These are phyloP conservation scores for Camarhynchus parvulus DNA, from an alignment of 2,113 vertebrate genomes.

Conservation along the genomic window DNA sequence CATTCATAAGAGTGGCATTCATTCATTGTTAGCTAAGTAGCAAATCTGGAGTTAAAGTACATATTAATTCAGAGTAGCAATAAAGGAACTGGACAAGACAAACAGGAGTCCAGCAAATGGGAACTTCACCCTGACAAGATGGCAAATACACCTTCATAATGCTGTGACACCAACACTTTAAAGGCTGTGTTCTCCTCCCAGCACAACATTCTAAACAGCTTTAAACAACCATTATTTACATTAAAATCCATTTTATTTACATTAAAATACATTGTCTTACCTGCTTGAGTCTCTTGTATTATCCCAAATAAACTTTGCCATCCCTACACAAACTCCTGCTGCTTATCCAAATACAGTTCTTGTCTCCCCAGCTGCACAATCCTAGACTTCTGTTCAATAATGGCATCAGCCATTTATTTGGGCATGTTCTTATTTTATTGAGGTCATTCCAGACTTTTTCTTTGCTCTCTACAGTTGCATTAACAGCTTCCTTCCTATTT, in stretches of 20 bases:
- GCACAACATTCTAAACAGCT: background rate
- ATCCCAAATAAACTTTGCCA: background rate
- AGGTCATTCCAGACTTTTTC: slow-evolving; percentile 54
- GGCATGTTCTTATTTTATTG: slow-evolving; percentile 16
- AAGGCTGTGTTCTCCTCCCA: background rate
- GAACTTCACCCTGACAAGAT: background rate
- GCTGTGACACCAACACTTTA: background rate
- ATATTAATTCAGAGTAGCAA: background rate
- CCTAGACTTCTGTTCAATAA: slow-evolving; percentile 1
- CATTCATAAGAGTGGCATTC: background rate
- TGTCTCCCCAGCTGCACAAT: background rate
- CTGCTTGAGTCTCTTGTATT: background rate
- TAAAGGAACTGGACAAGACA: background rate
- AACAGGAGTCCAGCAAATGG: background rate
- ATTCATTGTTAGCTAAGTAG: background rate
- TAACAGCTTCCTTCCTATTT: slow-evolving; percentile 66
- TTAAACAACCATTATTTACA: background rate
- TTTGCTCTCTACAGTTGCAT: background rate
- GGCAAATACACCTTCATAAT: background rate
- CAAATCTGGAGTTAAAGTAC: background rate
- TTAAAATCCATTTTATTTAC: background rate
- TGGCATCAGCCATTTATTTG: slow-evolving; percentile 1
- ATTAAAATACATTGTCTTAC: background rate
- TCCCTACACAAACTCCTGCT: background rate
- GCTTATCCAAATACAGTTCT: background rate